phyloP scores from a whole-genome alignment of 1,140 invertebrate species.

The Lerema accius region DNA sequence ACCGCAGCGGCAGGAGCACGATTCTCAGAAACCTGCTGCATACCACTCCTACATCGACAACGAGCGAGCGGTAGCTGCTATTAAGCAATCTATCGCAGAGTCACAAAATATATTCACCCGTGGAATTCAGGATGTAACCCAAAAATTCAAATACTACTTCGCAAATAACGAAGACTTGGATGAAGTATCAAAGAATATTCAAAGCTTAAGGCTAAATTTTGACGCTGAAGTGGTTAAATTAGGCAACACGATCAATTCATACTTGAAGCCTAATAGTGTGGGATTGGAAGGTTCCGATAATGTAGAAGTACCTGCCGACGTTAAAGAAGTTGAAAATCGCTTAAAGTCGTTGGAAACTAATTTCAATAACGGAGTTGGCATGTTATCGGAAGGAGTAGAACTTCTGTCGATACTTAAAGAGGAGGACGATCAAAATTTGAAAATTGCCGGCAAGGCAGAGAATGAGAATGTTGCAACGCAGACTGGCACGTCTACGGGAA shows the following conservation, averaged over 20 bases:
- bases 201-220: conserved; percentile 54
- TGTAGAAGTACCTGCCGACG: conserved; percentile 16
- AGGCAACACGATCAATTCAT: conserved; percentile 52
- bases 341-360: conserved; percentile 56
- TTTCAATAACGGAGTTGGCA: conserved; percentile 54
- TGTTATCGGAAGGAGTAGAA: conserved; percentile 58
- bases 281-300: conserved; percentile 28
- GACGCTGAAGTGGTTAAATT: conserved; percentile 54
- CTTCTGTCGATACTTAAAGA: conserved; percentile 52
- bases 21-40: conserved; percentile 66
- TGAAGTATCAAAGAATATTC: conserved; percentile 52
- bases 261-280: conserved; percentile 38
- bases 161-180: conserved; percentile 52
- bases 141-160: conserved; percentile 56
- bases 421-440: conserved; percentile 44
- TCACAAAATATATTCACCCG: conserved; percentile 53
- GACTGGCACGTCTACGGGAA: background rate
- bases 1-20: conserved; percentile 70
- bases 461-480: conserved; percentile 27
- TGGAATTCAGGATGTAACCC: conserved; percentile 51
- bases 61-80: conserved; percentile 43
- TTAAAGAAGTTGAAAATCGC: conserved; percentile 44
- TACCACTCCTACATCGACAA: conserved; percentile 42
- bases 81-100: conserved; percentile 55
- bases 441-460: conserved; percentile 37